Evolutionary conservation across 1,140 invertebrate genomes (phyloP), one percentile per base, ranked within the genome.

Genomic region (Plutomurus gul): DNA sequence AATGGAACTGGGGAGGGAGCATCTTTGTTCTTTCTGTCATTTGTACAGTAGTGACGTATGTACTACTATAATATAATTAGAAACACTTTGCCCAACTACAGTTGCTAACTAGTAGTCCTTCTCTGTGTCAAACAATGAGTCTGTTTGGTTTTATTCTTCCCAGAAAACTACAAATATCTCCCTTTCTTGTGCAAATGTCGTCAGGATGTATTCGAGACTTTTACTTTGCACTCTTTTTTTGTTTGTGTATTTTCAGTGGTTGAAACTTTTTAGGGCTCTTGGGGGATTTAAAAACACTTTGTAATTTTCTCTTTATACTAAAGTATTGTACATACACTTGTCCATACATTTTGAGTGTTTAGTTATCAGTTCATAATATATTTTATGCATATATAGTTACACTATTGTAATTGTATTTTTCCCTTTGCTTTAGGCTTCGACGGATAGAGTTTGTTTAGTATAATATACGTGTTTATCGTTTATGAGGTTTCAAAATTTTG

Each of bases 211-310:
- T 65, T 65, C 22, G 51, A 60, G 25, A n/a, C 16, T 65, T 65
- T 65, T 65, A 4, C 30, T 65, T 36, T 65, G 56, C 56, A 30
- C 27, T 65, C 56, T 65, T 65, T 65, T 33, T n/a, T 16, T 65
- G 56, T 65, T 65, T 65, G 56, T 36, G 56, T 65, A 65, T 27
- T 33, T 65, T 65, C 56, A 30, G n/a, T 65, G 56, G 16, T 65
- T 65, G 56, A 65, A 65, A 65, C 16, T 65, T 65, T 65, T 65
- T 65, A 65, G 56, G 25, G 30, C 16, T 30, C 30, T 30, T 6
- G 16, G 13, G n/a, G 30, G 16, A 65, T 25, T 65, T 65, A 30
- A 18, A 33, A 27, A 3, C 56, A 65, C 27, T 65, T 36, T 25
- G 56, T 65, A 65, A 65, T 33, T 30, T 65, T 65, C 25, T 33